Percentiles rank a stretch among this genome's conserved stretches.
phyloP scores from a whole-genome alignment of 2,797 vertebrate species.

The Ctenopoma kingsleyae region DNA sequence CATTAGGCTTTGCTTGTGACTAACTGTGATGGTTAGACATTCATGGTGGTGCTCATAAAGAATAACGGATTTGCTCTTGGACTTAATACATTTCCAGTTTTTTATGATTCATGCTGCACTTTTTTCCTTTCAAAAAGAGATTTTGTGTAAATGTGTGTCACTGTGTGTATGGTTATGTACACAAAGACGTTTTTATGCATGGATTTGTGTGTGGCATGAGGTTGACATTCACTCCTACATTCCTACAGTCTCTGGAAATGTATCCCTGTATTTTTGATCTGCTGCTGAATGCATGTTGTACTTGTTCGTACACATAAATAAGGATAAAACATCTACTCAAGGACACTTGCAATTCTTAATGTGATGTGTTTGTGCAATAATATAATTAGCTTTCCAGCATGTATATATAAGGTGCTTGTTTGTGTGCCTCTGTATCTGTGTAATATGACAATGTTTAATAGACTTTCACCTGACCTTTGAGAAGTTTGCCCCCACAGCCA shows the following conservation, averaged over 20 bases:
- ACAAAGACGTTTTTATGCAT: slow-evolving; percentile 64
- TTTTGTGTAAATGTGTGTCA: slow-evolving; percentile 52
- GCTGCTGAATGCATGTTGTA: slow-evolving; percentile 66
- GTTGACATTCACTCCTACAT: slow-evolving; percentile 39
- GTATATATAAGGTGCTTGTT: slow-evolving; percentile 57
- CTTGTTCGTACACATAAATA: slow-evolving; percentile 30
- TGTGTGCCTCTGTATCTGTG: slow-evolving; percentile 43
- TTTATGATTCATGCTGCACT: slow-evolving; percentile 34
- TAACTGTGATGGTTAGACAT: slow-evolving; percentile 27
- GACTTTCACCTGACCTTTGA: slow-evolving; percentile 71
- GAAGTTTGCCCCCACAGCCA: slow-evolving; percentile 68
- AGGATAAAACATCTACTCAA: slow-evolving; percentile 17
- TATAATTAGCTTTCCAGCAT: slow-evolving; percentile 53
- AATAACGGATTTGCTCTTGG: slow-evolving; percentile 30
- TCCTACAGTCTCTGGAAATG: slow-evolving; percentile 36
- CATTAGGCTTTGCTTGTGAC: slow-evolving; percentile 23
- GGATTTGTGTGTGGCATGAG: slow-evolving; percentile 71
- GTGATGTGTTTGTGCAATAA: slow-evolving; percentile 33
- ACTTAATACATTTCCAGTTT: slow-evolving; percentile 40
- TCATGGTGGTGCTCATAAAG: slow-evolving; percentile 22
- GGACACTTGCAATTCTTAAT: slow-evolving; percentile 34
- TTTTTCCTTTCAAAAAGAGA: slow-evolving; percentile 18
- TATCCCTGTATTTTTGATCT: slow-evolving; percentile 36
- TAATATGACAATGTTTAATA: slow-evolving; percentile 50
- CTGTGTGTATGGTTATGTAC: slow-evolving; percentile 32